Conservation (phyloP, 2,888 invertebrate species). For the Empis stercorea region DNA sequence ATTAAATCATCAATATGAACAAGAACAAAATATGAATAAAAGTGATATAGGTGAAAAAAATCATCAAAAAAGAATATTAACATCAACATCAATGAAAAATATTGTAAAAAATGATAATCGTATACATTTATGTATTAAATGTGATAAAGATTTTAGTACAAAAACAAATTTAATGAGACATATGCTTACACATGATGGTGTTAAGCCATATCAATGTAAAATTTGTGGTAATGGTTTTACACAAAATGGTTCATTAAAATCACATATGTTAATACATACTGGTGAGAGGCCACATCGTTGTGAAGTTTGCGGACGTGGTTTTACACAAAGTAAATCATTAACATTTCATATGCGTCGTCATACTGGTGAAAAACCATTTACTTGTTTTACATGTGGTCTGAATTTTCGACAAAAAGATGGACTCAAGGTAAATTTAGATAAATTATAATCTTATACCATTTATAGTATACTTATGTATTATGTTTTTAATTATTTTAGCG, state of each 20-base stretch:
- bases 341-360: slow-evolving; percentile 27
- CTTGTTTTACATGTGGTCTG: slow-evolving; percentile 24
- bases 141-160: slow-evolving; percentile 27
- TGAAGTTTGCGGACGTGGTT: slow-evolving; percentile 22
- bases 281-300: slow-evolving; percentile 27
- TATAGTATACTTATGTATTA: too few species aligned
- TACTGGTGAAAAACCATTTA: slow-evolving; percentile 28
- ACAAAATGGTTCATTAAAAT: slow-evolving; percentile 26
- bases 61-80: neutral
- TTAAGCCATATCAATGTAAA: slow-evolving; percentile 22
- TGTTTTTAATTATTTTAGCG: slow-evolving; percentile 14
- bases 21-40: slow-evolving; percentile 5
- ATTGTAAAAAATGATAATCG: slow-evolving; percentile 3
- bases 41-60: neutral
- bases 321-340: slow-evolving; percentile 27
- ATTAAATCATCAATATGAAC: neutral
- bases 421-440: slow-evolving; percentile 18
- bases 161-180: slow-evolving; percentile 29
- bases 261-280: slow-evolving; percentile 27
- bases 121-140: slow-evolving; percentile 21
- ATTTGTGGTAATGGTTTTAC: slow-evolving; percentile 26
- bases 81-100: slow-evolving; percentile 3
- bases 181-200: slow-evolving; percentile 24
- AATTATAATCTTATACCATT: neutral
- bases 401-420: slow-evolving; percentile 28